Percentiles rank a stretch among this genome's conserved stretches.
These are phyloP conservation scores for Chauna torquata DNA, from an alignment of 2,113 vertebrate genomes.

Conservation along the genomic window DNA sequence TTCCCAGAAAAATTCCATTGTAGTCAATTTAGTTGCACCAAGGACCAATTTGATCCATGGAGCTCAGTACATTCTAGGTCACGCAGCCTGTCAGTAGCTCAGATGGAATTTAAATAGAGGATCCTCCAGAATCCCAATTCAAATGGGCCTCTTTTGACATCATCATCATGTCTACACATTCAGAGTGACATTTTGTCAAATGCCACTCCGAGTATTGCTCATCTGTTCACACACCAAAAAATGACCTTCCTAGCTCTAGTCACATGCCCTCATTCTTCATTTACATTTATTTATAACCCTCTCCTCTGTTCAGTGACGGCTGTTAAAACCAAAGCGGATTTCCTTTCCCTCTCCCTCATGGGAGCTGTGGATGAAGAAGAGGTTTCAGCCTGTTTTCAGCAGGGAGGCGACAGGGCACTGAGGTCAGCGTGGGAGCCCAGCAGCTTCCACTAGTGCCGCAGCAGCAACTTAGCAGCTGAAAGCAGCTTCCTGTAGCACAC, in stretches of 20 bases:
- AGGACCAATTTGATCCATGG: background rate
- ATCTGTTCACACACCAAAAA: background rate
- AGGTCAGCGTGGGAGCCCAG: background rate
- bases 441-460: background rate
- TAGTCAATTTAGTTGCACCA: background rate
- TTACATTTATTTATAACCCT: constrained; percentile 5
- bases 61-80: constrained; percentile 16
- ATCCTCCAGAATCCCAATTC: constrained; percentile 7
- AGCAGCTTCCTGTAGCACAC: background rate
- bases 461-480: background rate
- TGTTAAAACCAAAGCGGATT: background rate
- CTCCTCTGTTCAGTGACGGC: background rate
- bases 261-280: background rate
- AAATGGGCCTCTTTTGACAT: constrained; percentile 35
- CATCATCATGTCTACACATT: constrained; percentile 1
- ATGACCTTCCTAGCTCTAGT: background rate
- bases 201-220: background rate
- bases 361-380: background rate
- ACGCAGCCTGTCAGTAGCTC: constrained; percentile 19
- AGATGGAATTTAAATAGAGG: constrained; percentile 40
- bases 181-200: constrained; percentile 44
- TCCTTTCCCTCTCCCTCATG: background rate
- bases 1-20: constrained; percentile 25
- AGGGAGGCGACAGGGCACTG: background rate
- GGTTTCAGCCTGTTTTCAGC: background rate